phyloP scores from a whole-genome alignment of 2,888 invertebrate species.

The Opisthograptis luteolata region DNA sequence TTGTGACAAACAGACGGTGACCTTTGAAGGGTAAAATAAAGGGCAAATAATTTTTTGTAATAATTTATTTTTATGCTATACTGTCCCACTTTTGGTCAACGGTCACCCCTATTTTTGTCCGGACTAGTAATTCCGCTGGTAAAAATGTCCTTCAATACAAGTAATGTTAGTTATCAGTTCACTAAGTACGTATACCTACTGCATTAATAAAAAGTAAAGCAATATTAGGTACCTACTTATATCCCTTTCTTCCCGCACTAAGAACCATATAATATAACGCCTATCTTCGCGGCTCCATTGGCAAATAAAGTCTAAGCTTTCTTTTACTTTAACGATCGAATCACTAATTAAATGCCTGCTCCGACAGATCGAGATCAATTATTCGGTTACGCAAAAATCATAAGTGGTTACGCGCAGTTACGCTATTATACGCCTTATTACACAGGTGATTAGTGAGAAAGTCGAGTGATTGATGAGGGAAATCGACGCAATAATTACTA shows the following conservation, averaged over 20 bases:
- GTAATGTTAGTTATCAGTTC: too few species aligned
- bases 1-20: background rate
- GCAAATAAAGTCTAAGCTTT: slow-evolving; percentile 39
- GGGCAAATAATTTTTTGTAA: background rate
- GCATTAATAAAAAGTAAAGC: too few species aligned
- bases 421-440: slow-evolving; percentile 62
- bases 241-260: too few species aligned
- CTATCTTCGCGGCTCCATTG: background rate
- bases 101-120: too few species aligned
- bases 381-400: slow-evolving; percentile 52
- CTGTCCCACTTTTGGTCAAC: too few species aligned
- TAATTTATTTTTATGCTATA: too few species aligned
- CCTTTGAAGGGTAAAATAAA: background rate
- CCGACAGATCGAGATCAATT: slow-evolving; percentile 47
- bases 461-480: slow-evolving; percentile 60
- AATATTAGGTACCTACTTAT: too few species aligned
- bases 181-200: too few species aligned
- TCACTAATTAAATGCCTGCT: slow-evolving; percentile 40
- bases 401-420: slow-evolving; percentile 39
- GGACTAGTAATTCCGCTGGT: too few species aligned
- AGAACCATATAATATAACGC: too few species aligned
- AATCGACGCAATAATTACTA: slow-evolving; percentile 40
- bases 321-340: slow-evolving; percentile 48
- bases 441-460: slow-evolving; percentile 64
- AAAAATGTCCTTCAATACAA: too few species aligned